phyloP scores from a whole-genome alignment of 2,113 vertebrate species.

The Meleagris gallopavo region DNA sequence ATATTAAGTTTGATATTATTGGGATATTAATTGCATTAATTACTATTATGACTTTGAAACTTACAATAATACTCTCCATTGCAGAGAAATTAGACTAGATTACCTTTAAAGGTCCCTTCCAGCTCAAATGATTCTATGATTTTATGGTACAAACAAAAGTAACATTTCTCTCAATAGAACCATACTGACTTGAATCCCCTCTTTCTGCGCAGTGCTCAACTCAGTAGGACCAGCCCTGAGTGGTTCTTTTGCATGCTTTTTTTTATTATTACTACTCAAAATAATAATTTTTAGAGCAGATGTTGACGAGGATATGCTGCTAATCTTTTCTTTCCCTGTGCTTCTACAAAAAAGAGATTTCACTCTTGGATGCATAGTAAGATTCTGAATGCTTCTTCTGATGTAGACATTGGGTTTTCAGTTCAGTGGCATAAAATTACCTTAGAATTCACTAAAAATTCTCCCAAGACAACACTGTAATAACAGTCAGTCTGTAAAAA shows the following conservation, averaged over 20 bases:
- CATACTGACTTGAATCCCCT: neutral
- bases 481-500: neutral
- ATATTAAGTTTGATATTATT: neutral
- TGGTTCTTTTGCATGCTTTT: neutral
- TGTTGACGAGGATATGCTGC: neutral
- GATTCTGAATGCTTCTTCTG: neutral
- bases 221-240: neutral
- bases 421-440: neutral
- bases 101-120: too few relatives aligned
- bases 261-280: neutral
- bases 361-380: neutral
- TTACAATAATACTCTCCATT: neutral
- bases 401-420: neutral
- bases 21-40: neutral
- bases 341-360: neutral
- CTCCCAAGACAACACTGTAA: neutral
- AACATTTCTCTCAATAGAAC: neutral
- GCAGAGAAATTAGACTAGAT: too few relatives aligned
- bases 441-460: neutral
- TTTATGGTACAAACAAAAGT: neutral
- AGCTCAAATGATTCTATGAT: too few relatives aligned
- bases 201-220: neutral
- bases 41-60: neutral
- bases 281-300: slow-evolving; percentile 1
- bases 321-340: neutral